phyloP scores from a whole-genome alignment of 2,113 vertebrate species.

The Rhizomys pruinosus region DNA sequence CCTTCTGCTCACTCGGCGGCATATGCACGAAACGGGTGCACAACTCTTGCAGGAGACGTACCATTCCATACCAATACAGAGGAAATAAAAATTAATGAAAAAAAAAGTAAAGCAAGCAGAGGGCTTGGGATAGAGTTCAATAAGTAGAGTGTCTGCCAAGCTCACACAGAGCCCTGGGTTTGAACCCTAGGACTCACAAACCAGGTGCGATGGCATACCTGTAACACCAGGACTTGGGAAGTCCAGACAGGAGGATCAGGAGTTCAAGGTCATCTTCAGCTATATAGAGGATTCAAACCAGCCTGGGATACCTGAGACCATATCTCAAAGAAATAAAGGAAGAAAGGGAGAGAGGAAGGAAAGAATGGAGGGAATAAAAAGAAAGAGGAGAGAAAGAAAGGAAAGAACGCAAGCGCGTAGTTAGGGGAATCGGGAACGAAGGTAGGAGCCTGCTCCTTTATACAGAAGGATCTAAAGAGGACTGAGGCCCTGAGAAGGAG shows the following conservation, averaged over 20 bases:
- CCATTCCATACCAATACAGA: too few species aligned
- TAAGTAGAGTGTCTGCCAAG: neutral
- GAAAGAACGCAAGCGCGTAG: neutral
- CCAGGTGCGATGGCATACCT: neutral
- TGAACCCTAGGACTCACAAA: neutral
- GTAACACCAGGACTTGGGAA: neutral
- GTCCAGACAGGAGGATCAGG: neutral
- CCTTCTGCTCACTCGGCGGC: too few species aligned
- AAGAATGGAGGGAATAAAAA: too few species aligned
- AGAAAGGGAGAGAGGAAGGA: too few species aligned
- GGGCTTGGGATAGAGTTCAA: neutral
- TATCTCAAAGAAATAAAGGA: neutral
- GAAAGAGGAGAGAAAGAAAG: neutral
- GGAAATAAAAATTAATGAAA: too few species aligned
- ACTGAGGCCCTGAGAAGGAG: neutral
- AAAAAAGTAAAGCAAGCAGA: conserved; percentile 42
- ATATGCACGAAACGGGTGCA: too few species aligned
- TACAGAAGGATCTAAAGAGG: neutral
- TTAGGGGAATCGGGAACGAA: neutral
- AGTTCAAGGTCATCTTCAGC: neutral
- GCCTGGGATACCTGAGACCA: neutral
- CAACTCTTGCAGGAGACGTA: too few species aligned
- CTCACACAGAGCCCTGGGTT: neutral
- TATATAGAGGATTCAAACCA: neutral
- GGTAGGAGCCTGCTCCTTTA: neutral